Evolutionary conservation across 2,113 vertebrate species (phyloP), one percentile per base, ranked within the genome.

Genomic region (Damaliscus lunatus): DNA sequence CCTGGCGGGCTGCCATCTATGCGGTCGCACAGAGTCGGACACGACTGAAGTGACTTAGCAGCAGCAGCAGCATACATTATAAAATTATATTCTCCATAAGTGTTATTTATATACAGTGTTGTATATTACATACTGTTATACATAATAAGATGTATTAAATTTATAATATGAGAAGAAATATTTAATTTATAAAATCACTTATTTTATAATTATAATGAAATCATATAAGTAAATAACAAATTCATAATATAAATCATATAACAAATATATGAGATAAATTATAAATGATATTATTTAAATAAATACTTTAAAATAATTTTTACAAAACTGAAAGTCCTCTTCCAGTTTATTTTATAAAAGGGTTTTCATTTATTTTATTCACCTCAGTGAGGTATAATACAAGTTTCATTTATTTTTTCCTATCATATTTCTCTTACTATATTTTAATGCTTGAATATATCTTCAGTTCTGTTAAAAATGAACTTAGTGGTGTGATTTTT

Each of bases 401-500:
- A 78, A 48, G 2, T 91, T 81, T 96, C 50, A 82, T 81, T 9
- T 67, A 1, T 95, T 83, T 96, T 93, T 23, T 96, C 53, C 57
- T 48, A 78, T 64, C 19, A 11, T 48, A 77, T 87, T 93, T 91
- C 16, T 95, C 48, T n/a, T 33, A 80, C 33, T 17, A 29, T 55
- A 85, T 92, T 90, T 95, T 84, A 80, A 77, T 81, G 11, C 71
- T 97, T 94, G 29, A 62, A 12, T 78, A 2, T 94, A 71, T 95
- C 57, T 88, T 96, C 96, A 40, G 74, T 60, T 91, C 52, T 95
- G 36, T 91, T 93, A 78, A 67, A 95, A 93, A 74, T 77, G 57
- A 94, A 97, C 50, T 96, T 94, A 60, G 25, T 92, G 33, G 14
- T 97, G 25, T 92, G 48, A 3, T 33, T 92, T 98, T 91, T 97